Conservation (phyloP, 37 sponge, comb jelly and placozoan genomes). For the Bolinopsis microptera region DNA sequence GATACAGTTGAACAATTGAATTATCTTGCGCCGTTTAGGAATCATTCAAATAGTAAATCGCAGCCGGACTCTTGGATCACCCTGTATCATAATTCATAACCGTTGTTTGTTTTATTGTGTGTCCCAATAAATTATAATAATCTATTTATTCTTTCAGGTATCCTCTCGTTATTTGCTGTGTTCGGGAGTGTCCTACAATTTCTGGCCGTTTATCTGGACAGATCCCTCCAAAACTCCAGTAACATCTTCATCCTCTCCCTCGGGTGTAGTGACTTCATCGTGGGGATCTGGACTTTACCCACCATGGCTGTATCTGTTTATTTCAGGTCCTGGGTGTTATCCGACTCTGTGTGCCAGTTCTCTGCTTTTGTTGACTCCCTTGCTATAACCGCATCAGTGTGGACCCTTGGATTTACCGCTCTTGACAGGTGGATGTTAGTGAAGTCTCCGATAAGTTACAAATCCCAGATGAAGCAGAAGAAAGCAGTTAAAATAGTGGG, state of each 20-base stretch:
- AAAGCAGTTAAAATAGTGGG: background rate
- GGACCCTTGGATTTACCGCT: conserved; percentile 56
- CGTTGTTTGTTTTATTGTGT: no score
- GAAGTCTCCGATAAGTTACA: conserved; percentile 34
- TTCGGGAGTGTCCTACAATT: conserved; percentile 20
- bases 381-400: conserved; percentile 46
- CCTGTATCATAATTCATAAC: no score
- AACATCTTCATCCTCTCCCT: conserved; percentile 63
- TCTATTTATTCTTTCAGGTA: background rate
- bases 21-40: no score
- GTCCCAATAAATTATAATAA: no score
- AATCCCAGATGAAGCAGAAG: background rate
- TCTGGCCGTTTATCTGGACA: conserved; percentile 25
- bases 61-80: no score
- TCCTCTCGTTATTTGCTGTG: conserved; percentile 25
- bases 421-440: conserved; percentile 42
- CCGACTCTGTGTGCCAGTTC: background rate
- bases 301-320: conserved; percentile 44
- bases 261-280: conserved; percentile 45
- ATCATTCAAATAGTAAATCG: no score
- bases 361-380: conserved; percentile 58
- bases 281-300: conserved; percentile 52
- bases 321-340: background rate
- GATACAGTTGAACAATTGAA: no score
- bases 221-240: conserved; percentile 15